Evolutionary conservation across 2,888 invertebrate genomes (phyloP).

Genomic region (Caenorhabditis parvicauda): DNA sequence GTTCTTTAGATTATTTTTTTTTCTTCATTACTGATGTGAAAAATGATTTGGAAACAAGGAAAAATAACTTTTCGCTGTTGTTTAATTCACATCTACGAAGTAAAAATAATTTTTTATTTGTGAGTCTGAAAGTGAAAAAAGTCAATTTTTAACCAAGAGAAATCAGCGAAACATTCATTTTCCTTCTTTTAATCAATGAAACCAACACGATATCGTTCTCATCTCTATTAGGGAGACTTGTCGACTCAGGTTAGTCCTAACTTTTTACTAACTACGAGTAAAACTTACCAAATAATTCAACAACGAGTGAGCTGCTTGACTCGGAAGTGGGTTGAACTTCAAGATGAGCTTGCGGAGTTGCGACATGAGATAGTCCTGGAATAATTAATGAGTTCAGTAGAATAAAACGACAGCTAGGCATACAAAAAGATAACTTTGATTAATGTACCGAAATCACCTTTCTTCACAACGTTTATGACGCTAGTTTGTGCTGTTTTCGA

Average conservation of each 20-base stretch:
- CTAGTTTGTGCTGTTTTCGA: background rate
- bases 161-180: background rate
- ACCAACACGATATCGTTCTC: background rate
- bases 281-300: conserved; percentile 85
- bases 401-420: too few species aligned
- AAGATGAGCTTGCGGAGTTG: conserved; percentile 89
- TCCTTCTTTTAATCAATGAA: background rate
- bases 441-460: background rate
- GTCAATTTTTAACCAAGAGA: too few species aligned
- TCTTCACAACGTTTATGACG: background rate
- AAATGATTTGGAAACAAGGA: too few species aligned
- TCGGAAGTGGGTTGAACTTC: conserved; percentile 66
- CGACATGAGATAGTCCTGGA: conserved; percentile 81
- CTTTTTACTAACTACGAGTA: background rate
- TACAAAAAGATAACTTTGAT: too few species aligned
- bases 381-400: background rate
- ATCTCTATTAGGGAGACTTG: too few species aligned
- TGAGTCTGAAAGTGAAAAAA: too few species aligned
- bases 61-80: too few species aligned
- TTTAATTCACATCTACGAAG: too few species aligned
- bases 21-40: too few species aligned
- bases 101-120: too few species aligned
- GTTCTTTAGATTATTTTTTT: too few species aligned
- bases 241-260: too few species aligned
- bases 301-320: conserved; percentile 91